Percentiles rank a stretch among this genome's conserved stretches.
Evolutionary conservation across 2,888 invertebrate species (phyloP).

Genomic region (Drosophila antonietae): DNA sequence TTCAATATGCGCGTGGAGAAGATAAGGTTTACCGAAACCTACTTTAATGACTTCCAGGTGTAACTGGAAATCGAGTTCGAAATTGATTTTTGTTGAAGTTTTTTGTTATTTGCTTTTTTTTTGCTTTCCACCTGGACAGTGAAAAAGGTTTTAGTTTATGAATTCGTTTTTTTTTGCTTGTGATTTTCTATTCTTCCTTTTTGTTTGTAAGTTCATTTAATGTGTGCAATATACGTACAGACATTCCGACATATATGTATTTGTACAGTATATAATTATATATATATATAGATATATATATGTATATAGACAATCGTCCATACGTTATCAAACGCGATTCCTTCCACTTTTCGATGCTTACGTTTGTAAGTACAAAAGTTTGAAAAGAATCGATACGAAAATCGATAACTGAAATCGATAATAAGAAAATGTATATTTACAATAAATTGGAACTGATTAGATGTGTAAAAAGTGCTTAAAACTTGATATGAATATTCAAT

Average conservation of each 20-base stretch:
- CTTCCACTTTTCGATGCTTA: conserved; percentile 44
- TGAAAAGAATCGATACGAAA: conserved; percentile 22
- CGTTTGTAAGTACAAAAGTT: conserved; percentile 41
- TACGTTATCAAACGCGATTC: conserved; percentile 51
- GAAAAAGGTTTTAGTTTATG: conserved; percentile 48
- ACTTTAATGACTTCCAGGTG: conserved; percentile 80
- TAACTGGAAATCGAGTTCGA: conserved; percentile 46
- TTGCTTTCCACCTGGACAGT: conserved; percentile 51
- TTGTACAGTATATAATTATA: conserved; percentile 20
- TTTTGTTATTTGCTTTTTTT: conserved; percentile 60
- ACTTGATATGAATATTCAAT: conserved; percentile 26
- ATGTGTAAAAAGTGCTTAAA: conserved; percentile 31
- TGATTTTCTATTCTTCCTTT: neutral
- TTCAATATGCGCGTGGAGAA: conserved; percentile 79
- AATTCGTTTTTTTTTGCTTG: conserved; percentile 1
- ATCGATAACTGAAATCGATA: conserved; percentile 21
- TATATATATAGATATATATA: conserved; percentile 21
- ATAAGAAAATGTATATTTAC: conserved; percentile 56
- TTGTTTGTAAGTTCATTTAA: conserved; percentile 39
- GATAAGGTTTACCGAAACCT: conserved; percentile 81
- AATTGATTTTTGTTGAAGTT: conserved; percentile 44
- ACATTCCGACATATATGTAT: conserved; percentile 26
- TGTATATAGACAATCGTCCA: conserved; percentile 52
- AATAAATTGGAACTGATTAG: conserved; percentile 72
- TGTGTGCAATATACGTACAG: conserved; percentile 53